phyloP scores from a whole-genome alignment of 2,113 vertebrate species.

The Plectropomus leopardus region DNA sequence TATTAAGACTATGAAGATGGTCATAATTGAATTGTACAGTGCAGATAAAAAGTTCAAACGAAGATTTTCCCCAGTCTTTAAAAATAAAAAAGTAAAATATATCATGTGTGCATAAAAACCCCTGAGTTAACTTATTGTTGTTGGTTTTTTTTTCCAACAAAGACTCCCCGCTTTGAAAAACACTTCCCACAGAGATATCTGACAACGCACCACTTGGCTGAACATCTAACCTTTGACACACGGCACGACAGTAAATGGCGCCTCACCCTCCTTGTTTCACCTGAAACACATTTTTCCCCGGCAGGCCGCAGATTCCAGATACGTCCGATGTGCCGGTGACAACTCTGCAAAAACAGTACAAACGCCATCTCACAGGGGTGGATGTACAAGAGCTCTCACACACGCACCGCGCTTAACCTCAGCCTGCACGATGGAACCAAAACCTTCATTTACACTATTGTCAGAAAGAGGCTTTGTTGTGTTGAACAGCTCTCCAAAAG shows the following conservation, averaged over 20 bases:
- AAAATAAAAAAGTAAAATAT: background rate
- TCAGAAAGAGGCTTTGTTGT: conserved; percentile 1
- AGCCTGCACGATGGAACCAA: background rate
- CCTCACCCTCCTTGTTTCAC: background rate
- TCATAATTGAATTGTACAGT: background rate
- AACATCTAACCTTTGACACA: background rate
- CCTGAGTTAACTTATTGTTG: background rate
- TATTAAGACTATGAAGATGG: background rate
- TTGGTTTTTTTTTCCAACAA: background rate
- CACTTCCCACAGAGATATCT: background rate
- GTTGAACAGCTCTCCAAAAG: background rate
- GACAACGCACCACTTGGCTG: background rate
- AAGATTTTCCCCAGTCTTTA: background rate
- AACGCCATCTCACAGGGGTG: background rate
- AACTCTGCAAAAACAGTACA: background rate
- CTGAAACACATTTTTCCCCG: background rate
- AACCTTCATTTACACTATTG: conserved; percentile 7
- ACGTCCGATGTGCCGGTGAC: background rate
- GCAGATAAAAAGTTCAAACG: background rate
- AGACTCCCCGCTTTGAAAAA: background rate
- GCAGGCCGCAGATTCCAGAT: background rate
- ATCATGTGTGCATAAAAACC: background rate
- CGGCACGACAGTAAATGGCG: background rate
- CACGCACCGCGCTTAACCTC: conserved; percentile 13
- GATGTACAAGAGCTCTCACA: conserved; percentile 15